These are phyloP conservation scores for Brachystomella parvula DNA, from an alignment of 1,140 invertebrate species.

Conservation along the genomic window DNA sequence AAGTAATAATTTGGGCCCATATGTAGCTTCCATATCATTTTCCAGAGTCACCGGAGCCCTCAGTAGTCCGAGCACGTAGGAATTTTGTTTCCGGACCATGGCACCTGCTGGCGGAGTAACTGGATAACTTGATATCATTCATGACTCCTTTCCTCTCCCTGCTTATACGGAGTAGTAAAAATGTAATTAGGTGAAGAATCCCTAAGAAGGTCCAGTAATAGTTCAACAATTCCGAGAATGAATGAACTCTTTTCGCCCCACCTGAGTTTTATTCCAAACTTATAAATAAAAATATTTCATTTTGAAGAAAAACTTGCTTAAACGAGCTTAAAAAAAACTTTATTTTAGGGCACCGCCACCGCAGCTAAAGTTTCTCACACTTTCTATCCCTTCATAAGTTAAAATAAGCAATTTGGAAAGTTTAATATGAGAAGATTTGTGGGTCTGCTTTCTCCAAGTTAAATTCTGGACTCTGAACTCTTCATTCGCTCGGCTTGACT, in stretches of 20 bases:
- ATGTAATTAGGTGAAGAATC: too few species aligned
- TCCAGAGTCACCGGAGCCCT: background rate
- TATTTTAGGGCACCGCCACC: too few species aligned
- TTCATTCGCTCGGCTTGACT: too few species aligned
- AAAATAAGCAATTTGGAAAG: slow-evolving; percentile 27
- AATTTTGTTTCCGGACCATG: slow-evolving; percentile 39
- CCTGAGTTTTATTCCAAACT: too few species aligned
- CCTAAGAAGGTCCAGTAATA: too few species aligned
- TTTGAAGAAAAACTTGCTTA: too few species aligned
- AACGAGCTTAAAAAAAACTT: too few species aligned
- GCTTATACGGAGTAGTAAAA: too few species aligned
- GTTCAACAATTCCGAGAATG: too few species aligned
- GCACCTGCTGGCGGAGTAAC: slow-evolving; percentile 32
- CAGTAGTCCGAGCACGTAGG: slow-evolving; percentile 36
- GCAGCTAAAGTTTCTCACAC: slow-evolving; percentile 1
- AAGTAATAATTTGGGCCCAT: background rate
- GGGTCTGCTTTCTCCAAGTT: slow-evolving; percentile 11
- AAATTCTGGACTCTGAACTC: background rate
- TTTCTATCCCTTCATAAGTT: too few species aligned
- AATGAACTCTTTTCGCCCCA: too few species aligned
- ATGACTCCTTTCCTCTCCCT: slow-evolving; percentile 1
- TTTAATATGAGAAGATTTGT: slow-evolving; percentile 33
- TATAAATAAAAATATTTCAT: too few species aligned
- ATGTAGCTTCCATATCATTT: background rate
- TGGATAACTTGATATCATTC: slow-evolving; percentile 3